phyloP scores from a whole-genome alignment of 2,113 vertebrate genomes.

The Loxodonta africana region DNA sequence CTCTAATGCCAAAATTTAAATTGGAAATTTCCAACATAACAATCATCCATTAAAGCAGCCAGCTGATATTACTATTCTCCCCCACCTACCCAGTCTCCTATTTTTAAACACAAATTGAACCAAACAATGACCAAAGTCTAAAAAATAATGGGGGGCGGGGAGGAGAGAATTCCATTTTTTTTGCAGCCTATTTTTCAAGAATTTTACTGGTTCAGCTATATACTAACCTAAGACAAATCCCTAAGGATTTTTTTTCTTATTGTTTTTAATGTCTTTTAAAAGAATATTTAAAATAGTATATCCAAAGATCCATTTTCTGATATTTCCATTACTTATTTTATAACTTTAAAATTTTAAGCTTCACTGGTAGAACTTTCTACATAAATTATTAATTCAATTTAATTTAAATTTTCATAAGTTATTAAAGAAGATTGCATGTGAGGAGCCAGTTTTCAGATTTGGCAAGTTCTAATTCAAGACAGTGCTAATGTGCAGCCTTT shows the following conservation, averaged over 20 bases:
- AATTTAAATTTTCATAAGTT: conserved; percentile 88
- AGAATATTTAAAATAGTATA: not conserved
- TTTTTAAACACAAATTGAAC: not conserved
- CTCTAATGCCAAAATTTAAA: not conserved
- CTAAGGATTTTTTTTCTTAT: not conserved
- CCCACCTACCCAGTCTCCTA: rapidly evolving
- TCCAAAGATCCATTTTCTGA: not conserved
- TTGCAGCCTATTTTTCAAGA: not conserved
- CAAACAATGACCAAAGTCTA: not conserved
- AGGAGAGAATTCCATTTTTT: not conserved
- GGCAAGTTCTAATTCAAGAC: conserved; percentile 77
- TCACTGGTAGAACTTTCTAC: conserved; percentile 74
- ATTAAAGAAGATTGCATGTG: conserved; percentile 80
- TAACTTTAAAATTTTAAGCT: conserved; percentile 73
- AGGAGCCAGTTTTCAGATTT: conserved; percentile 80
- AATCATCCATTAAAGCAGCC: too few species aligned
- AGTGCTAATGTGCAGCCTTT: conserved; percentile 62
- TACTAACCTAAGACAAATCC: not conserved
- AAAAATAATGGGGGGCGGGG: not conserved
- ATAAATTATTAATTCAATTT: conserved; percentile 88
- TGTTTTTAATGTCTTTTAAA: conserved; percentile 66
- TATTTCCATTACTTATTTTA: conserved; percentile 22
- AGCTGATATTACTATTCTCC: not conserved
- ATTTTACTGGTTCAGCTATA: not conserved
- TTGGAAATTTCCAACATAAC: not conserved